Evolutionary conservation across 2,113 vertebrate genomes (phyloP), one percentile per base, ranked within the genome.

Genomic region (Eonycteris spelaea): DNA sequence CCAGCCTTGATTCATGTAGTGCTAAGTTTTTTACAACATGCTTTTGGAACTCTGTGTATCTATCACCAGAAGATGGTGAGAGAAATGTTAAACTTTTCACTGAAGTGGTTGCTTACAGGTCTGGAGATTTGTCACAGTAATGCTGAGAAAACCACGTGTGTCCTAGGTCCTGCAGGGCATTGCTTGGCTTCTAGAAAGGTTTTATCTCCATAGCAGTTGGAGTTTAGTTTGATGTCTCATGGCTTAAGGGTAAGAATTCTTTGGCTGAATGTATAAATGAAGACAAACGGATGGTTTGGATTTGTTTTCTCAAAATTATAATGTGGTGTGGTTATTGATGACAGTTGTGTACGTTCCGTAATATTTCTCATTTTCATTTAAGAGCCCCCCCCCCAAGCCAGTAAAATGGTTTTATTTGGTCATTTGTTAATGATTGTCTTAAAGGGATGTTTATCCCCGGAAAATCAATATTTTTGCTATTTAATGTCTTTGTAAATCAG

Each of bases 351-450:
- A 24, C 40, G 82, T 97, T 86, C 35, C 21, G 91, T 97, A 16
- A 45, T 16, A 63, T 55, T n/a, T 92, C 68, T 53, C 15, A 51
- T 65, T 88, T 35, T 43, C n/a, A 59, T n/a, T 13, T 26, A n/a
- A 33, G 28, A 57, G 48, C 6, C 15, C 63, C 8, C 3, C 22
- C 11, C 38, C 28, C 15, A 30, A 94, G 53, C 48, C 92, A 86
- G 43, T 91, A 80, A 79, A 95, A 38, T 73, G 61, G 6, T 68
- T 94, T 94, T 77, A 83, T 91, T 92, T 90, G 74, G 74, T 91
- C 38, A 22, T 59, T 96, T 97, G 89, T 96, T 91, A 94, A 90
- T 93, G 71, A 70, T 91, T 96, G 35, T 80, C 67, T 55, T 61
- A 26, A 84, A 94, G 45, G 45, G 51, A 53, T 94, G 43, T 95